Conservation (phyloP, 1,140 invertebrate species). For the Gerris buenoi region DNA sequence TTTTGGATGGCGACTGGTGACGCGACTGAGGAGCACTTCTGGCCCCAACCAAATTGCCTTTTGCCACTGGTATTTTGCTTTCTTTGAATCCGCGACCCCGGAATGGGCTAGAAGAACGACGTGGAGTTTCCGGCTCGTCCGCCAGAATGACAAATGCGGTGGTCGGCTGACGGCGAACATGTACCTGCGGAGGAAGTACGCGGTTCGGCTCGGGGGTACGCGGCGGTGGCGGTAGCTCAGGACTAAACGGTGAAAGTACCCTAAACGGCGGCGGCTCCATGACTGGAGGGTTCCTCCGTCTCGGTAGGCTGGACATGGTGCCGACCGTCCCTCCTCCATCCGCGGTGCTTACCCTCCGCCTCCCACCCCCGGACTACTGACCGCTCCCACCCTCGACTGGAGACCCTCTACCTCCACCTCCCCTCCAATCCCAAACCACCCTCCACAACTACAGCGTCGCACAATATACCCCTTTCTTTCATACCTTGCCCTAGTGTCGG, state of each 20-base stretch:
- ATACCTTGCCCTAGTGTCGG: background rate
- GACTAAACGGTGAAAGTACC: background rate
- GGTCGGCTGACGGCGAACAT: background rate
- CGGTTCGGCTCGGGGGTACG: background rate
- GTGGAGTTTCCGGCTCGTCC: background rate
- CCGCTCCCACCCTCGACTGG: background rate
- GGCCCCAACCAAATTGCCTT: background rate
- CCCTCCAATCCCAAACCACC: background rate
- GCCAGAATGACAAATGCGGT: background rate
- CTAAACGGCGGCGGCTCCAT: constrained; percentile 3
- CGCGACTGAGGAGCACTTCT: background rate
- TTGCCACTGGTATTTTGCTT: background rate
- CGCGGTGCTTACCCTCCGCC: background rate
- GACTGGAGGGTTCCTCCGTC: background rate
- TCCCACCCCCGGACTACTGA: constrained; percentile 4
- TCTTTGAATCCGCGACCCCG: background rate
- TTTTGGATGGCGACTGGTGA: background rate
- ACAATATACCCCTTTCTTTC: background rate
- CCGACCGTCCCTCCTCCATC: background rate
- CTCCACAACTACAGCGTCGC: background rate
- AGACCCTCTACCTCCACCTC: background rate
- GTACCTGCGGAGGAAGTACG: background rate
- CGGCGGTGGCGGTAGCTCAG: background rate
- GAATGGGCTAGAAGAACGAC: background rate
- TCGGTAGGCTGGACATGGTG: background rate